Base-by-base conservation (phyloP, 1,140 invertebrate genomes). In the Drosophila setifemur region DNA sequence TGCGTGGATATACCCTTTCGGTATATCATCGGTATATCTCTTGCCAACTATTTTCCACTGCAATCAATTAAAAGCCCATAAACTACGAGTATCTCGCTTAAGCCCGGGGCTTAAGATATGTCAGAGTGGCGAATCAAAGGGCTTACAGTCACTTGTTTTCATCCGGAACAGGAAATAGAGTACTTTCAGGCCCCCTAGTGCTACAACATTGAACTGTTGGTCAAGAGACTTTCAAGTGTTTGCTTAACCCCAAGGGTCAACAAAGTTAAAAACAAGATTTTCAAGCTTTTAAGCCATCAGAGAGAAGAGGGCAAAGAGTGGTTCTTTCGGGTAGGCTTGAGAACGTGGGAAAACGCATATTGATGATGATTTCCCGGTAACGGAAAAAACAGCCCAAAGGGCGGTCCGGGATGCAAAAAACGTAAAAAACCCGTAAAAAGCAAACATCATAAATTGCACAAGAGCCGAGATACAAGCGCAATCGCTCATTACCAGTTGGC, bases 361-460 rank as follows among this genome's bases (percentile, higher is more conserved):
- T 64, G 42, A 63, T 48, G 40, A 64, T 26, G 60, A 47, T 47
- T 61, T 63, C 31, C 60, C 33, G 11, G 23, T 64, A 21, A 55
- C 35, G 35, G 29, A 29, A 35, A 49, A 23, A 52, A 29, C n/a
- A 12, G n/a, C 6, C 12, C 9, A 49, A 37, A 37, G 55, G 31
- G 40, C 29, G 12, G 40, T 35, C 18, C 43, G 19, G 57, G 18
- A 76, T 47, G 47, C 28, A 40, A 35, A 49, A 48, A 39, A 19
- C 45, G 33, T 39, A 25, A 19, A 53, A 29, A 66, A 11, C 19
- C 33, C 18, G 39, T 70, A 53, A 69, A 82, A 78, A 73, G 26
- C 33, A 44, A 57, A 50, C 37, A 28, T 53, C 50, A 82, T 75
- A 75, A 68, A 76, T 81, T 73, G 78, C 78, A 77, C 63, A 77